Evolutionary conservation across 2,113 vertebrate species (phyloP), one percentile per base, ranked within the genome.

Genomic region (Lepisosteus osseus): DNA sequence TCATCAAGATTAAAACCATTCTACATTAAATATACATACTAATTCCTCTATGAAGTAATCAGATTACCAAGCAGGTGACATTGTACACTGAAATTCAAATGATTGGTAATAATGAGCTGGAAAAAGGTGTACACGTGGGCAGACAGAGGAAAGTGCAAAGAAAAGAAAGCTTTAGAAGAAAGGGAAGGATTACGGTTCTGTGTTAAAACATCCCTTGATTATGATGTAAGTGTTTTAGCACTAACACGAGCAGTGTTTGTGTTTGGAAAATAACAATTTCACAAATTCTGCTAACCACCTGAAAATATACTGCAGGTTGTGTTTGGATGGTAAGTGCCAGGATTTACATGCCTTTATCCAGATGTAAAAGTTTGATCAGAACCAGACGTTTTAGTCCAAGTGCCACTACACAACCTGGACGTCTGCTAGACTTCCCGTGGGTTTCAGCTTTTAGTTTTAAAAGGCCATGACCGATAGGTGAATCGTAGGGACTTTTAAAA

Each of bases 21-120:
- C 89, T 90, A 92, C 95, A 99, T 98, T 97, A 98, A 98, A 98
- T 98, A 98, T 98, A 95, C 95, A 98, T 97, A 95, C 94, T 98
- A 96, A 98, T 98, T 98, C 94, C 85, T 88, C 91, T 88, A 92
- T 93, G 93, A 94, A 96, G 95, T 97, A 98, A 98, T 97, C 95
- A 93, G 94, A 98, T 97, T 98, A 98, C 94, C 95, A 93, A 93
- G 95, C 95, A 98, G 96, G 95, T 97, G 95, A 97, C 95, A 95
- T 88, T 85, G 92, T 90, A 91, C 85, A 84, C 89, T 89, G 87
- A 90, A 91, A 94, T 92, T 92, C 90, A 94, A 93, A 93, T 91
- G 90, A 93, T 94, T 92, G 92, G 93, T 93, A 93, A 89, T 94
- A 95, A 95, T 92, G 92, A 96, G 93, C 89, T 86, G 85, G 88